Evolutionary conservation across 2,888 invertebrate genomes (phyloP).

Genomic region (Apotomis turbidana): DNA sequence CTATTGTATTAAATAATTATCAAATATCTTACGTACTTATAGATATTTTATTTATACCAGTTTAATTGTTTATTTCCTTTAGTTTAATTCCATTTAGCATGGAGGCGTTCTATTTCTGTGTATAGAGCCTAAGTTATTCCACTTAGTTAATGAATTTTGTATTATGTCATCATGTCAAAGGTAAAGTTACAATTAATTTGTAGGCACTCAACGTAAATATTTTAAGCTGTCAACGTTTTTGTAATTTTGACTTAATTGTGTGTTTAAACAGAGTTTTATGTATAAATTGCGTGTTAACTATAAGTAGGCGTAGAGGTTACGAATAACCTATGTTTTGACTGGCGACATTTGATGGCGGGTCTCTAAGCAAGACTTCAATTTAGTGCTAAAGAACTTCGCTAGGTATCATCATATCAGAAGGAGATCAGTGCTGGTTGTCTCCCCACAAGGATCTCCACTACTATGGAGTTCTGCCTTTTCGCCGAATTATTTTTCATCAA

Average conservation of each 20-base stretch:
- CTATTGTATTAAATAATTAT: too few species aligned
- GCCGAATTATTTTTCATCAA: too few species aligned
- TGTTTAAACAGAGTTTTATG: neutral
- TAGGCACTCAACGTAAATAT: neutral
- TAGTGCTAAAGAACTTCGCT: too few species aligned
- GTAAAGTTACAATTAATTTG: conserved; percentile 1
- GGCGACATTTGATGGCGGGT: neutral
- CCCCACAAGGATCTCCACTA: too few species aligned
- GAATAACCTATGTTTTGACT: too few species aligned
- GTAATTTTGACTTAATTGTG: conserved; percentile 3
- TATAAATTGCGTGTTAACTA: neutral
- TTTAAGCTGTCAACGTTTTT: neutral
- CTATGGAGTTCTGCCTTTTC: too few species aligned
- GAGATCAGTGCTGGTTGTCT: too few species aligned
- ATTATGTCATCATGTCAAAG: neutral
- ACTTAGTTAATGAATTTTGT: neutral
- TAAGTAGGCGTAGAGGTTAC: conserved; percentile 1
- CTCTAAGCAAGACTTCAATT: neutral
- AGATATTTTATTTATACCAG: too few species aligned
- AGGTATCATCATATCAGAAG: too few species aligned
- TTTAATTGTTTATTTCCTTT: neutral
- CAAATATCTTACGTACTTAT: too few species aligned
- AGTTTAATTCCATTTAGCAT: conserved; percentile 1
- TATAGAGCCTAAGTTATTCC: neutral
- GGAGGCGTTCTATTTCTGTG: conserved; percentile 12